Evolutionary conservation across 1,140 invertebrate species (phyloP).

Genomic region (Oryzaephilus surinamensis): DNA sequence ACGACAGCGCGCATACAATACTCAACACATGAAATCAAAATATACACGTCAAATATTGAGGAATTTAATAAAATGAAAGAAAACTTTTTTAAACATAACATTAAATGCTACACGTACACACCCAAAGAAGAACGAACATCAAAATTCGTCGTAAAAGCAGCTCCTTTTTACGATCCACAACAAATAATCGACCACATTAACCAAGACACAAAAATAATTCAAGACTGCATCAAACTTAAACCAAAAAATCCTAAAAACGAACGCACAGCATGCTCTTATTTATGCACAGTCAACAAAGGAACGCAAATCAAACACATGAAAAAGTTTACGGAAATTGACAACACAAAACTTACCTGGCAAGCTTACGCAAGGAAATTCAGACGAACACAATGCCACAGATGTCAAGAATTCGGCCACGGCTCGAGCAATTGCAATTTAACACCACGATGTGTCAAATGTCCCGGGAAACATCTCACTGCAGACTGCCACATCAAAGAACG

Average conservation of each 20-base stretch:
- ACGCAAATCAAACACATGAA: neutral
- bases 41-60: too few species aligned
- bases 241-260: neutral
- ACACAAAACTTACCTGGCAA: neutral
- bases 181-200: neutral
- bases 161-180: too few species aligned
- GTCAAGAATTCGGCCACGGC: conserved; percentile 19
- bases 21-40: too few species aligned
- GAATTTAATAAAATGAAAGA: too few species aligned
- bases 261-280: too few species aligned
- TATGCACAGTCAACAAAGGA: neutral
- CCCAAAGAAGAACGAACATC: conserved; percentile 6
- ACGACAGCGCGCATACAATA: too few species aligned
- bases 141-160: conserved; percentile 3
- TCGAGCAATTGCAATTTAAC: conserved; percentile 12
- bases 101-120: conserved; percentile 10
- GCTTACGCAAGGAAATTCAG: neutral
- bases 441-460: conserved; percentile 13
- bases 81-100: too few species aligned
- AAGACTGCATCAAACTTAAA: conserved; percentile 1
- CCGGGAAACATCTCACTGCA: conserved; percentile 2
- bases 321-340: neutral
- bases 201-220: neutral
- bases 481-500: conserved; percentile 1
- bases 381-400: conserved; percentile 18